A percentile compares a stretch with the other conserved stretches of the same genome.
Conservation (phyloP, 2,888 invertebrate species). For the Tachina grossa region DNA sequence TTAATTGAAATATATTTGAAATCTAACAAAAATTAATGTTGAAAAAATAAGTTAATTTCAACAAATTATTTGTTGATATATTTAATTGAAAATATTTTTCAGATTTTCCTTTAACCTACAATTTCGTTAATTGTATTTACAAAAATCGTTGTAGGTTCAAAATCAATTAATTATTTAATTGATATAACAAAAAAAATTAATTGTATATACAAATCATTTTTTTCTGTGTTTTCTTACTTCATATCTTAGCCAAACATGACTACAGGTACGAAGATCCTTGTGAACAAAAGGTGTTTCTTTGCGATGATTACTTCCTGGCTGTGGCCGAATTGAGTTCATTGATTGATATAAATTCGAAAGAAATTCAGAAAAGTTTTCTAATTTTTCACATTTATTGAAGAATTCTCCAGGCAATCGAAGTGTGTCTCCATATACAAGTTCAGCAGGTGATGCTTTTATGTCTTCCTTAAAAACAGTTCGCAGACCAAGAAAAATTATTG, state of each 20-base stretch:
- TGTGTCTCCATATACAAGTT: not conserved
- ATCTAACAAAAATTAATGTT: too few relatives aligned
- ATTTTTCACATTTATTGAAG: conserved; percentile 2
- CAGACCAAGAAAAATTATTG: not conserved
- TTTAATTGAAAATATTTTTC: too few relatives aligned
- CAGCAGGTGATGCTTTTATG: not conserved
- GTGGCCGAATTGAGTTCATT: conserved; percentile 2
- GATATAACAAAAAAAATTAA: too few relatives aligned
- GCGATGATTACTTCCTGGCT: not conserved
- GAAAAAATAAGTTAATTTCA: too few relatives aligned
- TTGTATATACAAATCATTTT: too few relatives aligned
- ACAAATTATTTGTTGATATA: too few relatives aligned
- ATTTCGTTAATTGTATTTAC: too few relatives aligned
- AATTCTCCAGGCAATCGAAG: conserved; percentile 6
- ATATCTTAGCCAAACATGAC: not conserved
- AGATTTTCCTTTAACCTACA: too few relatives aligned
- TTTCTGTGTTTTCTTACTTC: conserved; percentile 4
- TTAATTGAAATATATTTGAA: too few relatives aligned
- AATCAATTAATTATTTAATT: too few relatives aligned
- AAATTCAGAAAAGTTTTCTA: not conserved
- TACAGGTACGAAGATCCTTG: not conserved
- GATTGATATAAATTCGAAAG: not conserved
- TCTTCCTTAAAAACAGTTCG: conserved; percentile 4
- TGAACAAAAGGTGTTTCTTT: not conserved
- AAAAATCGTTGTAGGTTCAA: too few relatives aligned